phyloP scores from a whole-genome alignment of 1,140 invertebrate species.

The Arion vulgaris region DNA sequence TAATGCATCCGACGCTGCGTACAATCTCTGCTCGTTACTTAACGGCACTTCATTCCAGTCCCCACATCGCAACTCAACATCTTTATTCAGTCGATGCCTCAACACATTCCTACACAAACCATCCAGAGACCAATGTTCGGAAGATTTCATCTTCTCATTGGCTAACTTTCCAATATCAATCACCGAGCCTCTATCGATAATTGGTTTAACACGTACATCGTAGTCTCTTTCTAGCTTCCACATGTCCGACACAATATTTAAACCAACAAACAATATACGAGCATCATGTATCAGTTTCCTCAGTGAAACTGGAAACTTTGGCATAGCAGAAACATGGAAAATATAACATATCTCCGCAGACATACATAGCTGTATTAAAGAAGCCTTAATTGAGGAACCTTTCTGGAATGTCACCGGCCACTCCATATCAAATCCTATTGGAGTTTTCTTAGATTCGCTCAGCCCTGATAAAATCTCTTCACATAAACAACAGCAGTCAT shows the following conservation, averaged over 20 bases:
- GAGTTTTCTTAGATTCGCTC: not conserved
- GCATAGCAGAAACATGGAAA: slow-evolving; percentile 44
- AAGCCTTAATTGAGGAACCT: slow-evolving; percentile 25
- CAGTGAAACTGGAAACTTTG: slow-evolving; percentile 33
- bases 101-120: slow-evolving; percentile 46
- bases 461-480: slow-evolving; percentile 25
- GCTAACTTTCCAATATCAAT: slow-evolving; percentile 40
- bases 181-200: slow-evolving; percentile 37
- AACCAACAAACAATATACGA: slow-evolving; percentile 37
- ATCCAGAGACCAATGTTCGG: slow-evolving; percentile 44
- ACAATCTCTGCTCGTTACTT: slow-evolving; percentile 40
- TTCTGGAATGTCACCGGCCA: slow-evolving; percentile 41
- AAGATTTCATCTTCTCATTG: slow-evolving; percentile 41
- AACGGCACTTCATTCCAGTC: slow-evolving; percentile 39
- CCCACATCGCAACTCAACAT: slow-evolving; percentile 40
- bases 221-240: slow-evolving; percentile 48
- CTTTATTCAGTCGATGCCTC: slow-evolving; percentile 39
- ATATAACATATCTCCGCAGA: slow-evolving; percentile 43
- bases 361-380: slow-evolving; percentile 43
- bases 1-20: slow-evolving; percentile 44
- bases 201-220: slow-evolving; percentile 35
- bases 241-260: slow-evolving; percentile 47
- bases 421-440: slow-evolving; percentile 46
- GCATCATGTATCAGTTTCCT: slow-evolving; percentile 33
- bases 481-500: slow-evolving; percentile 42